Percentiles rank a stretch among this genome's conserved stretches.
phyloP scores from a whole-genome alignment of 2,888 invertebrate species.

The Ephialtes manifestator region DNA sequence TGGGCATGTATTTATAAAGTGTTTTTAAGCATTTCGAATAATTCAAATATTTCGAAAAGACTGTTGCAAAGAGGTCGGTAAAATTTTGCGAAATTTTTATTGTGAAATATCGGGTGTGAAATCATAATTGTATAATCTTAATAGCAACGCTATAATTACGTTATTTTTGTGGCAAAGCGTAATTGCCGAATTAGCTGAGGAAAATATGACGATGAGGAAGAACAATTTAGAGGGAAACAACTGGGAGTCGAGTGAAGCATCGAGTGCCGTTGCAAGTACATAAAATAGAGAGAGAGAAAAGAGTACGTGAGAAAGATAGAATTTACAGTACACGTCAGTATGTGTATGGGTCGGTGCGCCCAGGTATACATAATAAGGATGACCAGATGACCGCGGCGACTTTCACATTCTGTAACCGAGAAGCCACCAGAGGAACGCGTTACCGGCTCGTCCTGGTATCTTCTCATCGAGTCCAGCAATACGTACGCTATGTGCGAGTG shows the following conservation, averaged over 20 bases:
- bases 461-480: neutral
- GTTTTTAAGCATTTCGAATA: too few species aligned
- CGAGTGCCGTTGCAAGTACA: slow-evolving; percentile 9
- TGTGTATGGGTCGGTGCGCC: slow-evolving; percentile 61
- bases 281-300: neutral
- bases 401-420: slow-evolving; percentile 76
- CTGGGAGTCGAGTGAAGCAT: neutral
- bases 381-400: slow-evolving; percentile 74
- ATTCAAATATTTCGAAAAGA: too few species aligned
- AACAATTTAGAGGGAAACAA: slow-evolving; percentile 14
- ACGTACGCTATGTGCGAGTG: neutral
- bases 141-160: neutral
- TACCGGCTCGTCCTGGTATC: slow-evolving; percentile 2
- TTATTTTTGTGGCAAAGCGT: slow-evolving; percentile 11
- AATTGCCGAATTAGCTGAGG: slow-evolving; percentile 9
- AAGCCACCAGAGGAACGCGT: slow-evolving; percentile 40
- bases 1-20: too few species aligned
- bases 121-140: slow-evolving; percentile 13
- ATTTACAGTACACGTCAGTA: neutral
- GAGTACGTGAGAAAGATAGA: neutral
- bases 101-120: slow-evolving; percentile 20
- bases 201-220: slow-evolving; percentile 26
- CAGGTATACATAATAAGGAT: slow-evolving; percentile 74
- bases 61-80: too few species aligned
- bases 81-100: neutral